These are phyloP conservation scores for Ammospiza maritima DNA, from an alignment of 2,797 vertebrate genomes.

Conservation along the genomic window DNA sequence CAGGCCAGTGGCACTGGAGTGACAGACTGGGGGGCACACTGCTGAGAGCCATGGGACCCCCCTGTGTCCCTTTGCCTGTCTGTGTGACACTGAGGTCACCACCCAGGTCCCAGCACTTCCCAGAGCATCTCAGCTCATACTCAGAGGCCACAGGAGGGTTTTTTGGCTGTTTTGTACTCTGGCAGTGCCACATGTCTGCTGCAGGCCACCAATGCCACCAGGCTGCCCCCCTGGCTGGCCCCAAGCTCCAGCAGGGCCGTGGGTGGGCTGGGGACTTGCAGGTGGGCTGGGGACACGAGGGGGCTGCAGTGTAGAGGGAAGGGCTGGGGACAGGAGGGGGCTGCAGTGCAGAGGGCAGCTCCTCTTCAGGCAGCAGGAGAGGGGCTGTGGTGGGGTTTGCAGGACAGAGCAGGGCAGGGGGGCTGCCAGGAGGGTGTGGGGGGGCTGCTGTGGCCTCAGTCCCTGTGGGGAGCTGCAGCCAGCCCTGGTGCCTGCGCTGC, in stretches of 20 bases:
- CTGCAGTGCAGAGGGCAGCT: not conserved
- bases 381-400: not conserved
- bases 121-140: not conserved
- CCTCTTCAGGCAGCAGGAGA: accelerated
- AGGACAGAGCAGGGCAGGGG: not conserved
- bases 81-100: not conserved
- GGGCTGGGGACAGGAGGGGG: not conserved
- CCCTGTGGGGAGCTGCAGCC: not conserved
- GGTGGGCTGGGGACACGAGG: not conserved
- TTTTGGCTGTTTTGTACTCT: not conserved
- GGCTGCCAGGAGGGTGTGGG: not conserved
- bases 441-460: not conserved
- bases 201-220: not conserved
- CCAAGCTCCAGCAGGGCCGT: not conserved
- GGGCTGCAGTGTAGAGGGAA: not conserved
- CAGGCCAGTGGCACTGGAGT: not conserved
- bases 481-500: not conserved
- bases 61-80: not conserved
- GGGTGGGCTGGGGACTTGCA: too few relatives aligned
- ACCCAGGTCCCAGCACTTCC: accelerated
- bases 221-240: not conserved
- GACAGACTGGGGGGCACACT: not conserved
- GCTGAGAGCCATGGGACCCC: not conserved
- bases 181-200: not conserved
- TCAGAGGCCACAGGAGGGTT: accelerated